Base-by-base conservation (phyloP, 2,888 invertebrate genomes). In the Andrena fulva region DNA sequence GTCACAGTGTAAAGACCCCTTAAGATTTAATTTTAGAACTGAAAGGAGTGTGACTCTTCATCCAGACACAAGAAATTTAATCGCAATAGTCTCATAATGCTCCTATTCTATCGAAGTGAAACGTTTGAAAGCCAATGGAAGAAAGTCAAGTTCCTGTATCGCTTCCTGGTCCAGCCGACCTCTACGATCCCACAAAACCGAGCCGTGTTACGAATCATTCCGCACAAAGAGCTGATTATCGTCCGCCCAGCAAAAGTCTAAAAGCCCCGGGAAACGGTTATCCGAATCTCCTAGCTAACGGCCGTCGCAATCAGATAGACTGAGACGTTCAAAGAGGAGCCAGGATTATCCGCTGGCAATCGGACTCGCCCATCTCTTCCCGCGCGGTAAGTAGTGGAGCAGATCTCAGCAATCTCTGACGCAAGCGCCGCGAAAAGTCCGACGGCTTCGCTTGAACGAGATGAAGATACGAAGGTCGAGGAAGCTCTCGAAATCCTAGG, bases 351-450 rank as follows among this genome's bases (percentile, higher is more conserved):
- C 84, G 20, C 54, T 7, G 12, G 60, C 75, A 76, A 80, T 80
- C 76, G 67, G 48, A 2, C 24, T 50, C 29, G 56, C 50, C 83
- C 74, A 85, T 85, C 83, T 85, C 27, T 16, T n/a, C 7, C 16
- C 52, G 33, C 8, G 68, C 35, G 62, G 48, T 50, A 70, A 77
- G 20, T 31, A 31, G 52, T 52, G 56, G 35, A 54, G 31, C 31
- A 71, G 87, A 89, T 86, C 77, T 62, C 56, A n/a, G 59, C 63
- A 71, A 84, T 83, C 84, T 80, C 62, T 64, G 77, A 42, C 69
- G 79, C 72, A 78, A 87, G 76, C 69, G 66, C 60, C 78, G 78
- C 85, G 90, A 88, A 91, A 92, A 91, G 88, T 89, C 86, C 31
- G 33, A 42, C 8, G 78, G 84, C 77, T 73, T 64, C 33, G 7